These are phyloP conservation scores for Arbacia lixula DNA, from an alignment of 53 echinoderm and acorn worm species.

Conservation along the genomic window DNA sequence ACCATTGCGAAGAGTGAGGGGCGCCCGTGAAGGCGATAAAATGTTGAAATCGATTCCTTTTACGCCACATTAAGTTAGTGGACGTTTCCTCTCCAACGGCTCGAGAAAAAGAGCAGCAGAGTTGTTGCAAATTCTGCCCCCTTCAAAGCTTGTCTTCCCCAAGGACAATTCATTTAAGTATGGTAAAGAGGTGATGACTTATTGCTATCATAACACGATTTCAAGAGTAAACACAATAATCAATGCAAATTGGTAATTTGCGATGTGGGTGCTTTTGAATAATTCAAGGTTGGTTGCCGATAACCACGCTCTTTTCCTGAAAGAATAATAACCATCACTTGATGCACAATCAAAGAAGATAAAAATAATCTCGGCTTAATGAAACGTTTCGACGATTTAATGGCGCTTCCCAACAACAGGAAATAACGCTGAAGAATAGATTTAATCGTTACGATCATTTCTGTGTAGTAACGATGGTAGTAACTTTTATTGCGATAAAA, in stretches of 20 bases:
- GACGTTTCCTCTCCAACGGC: not conserved
- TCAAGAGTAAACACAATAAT: conserved; percentile 15
- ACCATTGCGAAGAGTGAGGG: no score
- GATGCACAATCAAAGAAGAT: no score
- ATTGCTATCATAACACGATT: conserved; percentile 38
- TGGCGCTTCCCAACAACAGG: no score
- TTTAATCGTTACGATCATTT: no score
- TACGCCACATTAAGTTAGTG: conserved; percentile 15
- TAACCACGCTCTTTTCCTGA: not conserved
- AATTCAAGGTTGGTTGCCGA: conserved; percentile 4
- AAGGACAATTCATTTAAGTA: conserved; percentile 38
- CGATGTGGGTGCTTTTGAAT: not conserved
- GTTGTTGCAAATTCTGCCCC: conserved; percentile 22
- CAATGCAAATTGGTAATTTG: conserved; percentile 19
- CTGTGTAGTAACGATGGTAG: no score
- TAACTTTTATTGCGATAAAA: no score
- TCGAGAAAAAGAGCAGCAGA: not conserved
- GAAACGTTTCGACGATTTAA: no score
- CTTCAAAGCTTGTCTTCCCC: not conserved
- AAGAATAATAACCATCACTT: no score
- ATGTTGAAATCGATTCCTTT: conserved; percentile 17
- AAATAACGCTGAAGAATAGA: no score
- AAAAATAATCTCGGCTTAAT: no score
- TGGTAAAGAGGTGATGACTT: conserved; percentile 31
- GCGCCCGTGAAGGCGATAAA: conserved; percentile 31